Conservation (phyloP, 2,797 vertebrate genomes). For the Capromys pilorides region DNA sequence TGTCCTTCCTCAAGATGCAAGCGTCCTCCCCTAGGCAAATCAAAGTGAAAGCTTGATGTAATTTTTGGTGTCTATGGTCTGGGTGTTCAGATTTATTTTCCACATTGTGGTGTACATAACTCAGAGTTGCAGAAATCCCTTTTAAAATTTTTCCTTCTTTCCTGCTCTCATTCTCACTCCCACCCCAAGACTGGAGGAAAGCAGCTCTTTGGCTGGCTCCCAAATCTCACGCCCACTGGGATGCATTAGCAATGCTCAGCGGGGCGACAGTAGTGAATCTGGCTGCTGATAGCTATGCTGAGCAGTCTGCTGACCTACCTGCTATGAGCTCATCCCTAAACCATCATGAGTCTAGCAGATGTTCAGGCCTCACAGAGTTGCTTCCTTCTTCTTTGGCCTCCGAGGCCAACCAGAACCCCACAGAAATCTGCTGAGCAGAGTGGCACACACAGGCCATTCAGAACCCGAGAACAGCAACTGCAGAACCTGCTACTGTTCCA, state of each 20-base stretch:
- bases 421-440: not conserved
- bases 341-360: conserved; percentile 53
- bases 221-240: not conserved
- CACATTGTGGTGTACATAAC: not conserved
- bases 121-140: conserved; percentile 16
- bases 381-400: conserved; percentile 63
- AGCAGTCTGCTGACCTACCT: conserved; percentile 70
- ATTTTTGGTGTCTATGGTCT: not conserved
- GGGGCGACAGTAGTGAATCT: conserved; percentile 33
- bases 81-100: not conserved
- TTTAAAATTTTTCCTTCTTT: conserved; percentile 15
- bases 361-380: conserved; percentile 30
- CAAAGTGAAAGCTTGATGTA: not conserved
- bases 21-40: not conserved
- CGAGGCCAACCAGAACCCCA: conserved; percentile 38
- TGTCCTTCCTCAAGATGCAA: not conserved
- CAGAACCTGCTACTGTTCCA: not conserved
- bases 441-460: not conserved
- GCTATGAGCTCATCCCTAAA: conserved; percentile 69
- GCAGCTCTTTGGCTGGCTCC: conserved; percentile 39
- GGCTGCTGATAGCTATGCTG: not conserved
- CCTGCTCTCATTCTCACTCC: not conserved
- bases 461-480: not conserved
- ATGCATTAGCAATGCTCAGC: not conserved
- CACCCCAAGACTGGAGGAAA: conserved; percentile 52